Evolutionary conservation across 2,797 vertebrate genomes (phyloP), one percentile per base, ranked within the genome.

Genomic region (Gymnoscopelus braueri): DNA sequence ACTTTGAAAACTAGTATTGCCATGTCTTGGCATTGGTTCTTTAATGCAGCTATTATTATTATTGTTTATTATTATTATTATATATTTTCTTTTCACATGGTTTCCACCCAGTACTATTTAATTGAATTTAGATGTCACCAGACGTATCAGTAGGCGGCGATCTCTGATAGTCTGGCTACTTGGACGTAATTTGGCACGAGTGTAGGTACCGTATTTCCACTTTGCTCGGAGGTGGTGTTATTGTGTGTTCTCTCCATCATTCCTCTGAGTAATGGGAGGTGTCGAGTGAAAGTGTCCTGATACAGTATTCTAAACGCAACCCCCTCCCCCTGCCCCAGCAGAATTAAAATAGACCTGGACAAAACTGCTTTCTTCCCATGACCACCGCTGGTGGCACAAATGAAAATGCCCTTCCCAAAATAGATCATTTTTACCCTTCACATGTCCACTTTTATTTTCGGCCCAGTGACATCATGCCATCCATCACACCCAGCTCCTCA

Each of bases 351-450:
- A 87, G 84, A 84, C 83, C 80, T 74, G 56, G 55, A 15, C 9
- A 24, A 64, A 80, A 67, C 78, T 74, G 44, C 64, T 23, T 79
- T 44, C 39, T 86, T 87, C 82, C 84, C 84, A 77, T 84, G 87
- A 89, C 88, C 89, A 90, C 90, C 88, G 86, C 84, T 86, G 85
- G 84, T 67, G 82, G 84, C 82, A 85, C 88, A 91, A 90, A 91
- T 89, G 86, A 93, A 91, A 93, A 91, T 91, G 90, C 83, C 89
- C 89, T 91, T 92, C 88, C 88, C 86, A 89, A 92, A 93, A 93
- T 92, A 93, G 92, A 89, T 89, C 77, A 91, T 87, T 91, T 90
- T 89, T 90, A 90, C 88, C 88, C 88, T 92, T 92, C 91, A 93
- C 80, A 89, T 91, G 87, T 90, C 81, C 90, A 88, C 82, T 87